Base-by-base conservation (phyloP, 1,140 invertebrate genomes). In the Drosophila bocki region DNA sequence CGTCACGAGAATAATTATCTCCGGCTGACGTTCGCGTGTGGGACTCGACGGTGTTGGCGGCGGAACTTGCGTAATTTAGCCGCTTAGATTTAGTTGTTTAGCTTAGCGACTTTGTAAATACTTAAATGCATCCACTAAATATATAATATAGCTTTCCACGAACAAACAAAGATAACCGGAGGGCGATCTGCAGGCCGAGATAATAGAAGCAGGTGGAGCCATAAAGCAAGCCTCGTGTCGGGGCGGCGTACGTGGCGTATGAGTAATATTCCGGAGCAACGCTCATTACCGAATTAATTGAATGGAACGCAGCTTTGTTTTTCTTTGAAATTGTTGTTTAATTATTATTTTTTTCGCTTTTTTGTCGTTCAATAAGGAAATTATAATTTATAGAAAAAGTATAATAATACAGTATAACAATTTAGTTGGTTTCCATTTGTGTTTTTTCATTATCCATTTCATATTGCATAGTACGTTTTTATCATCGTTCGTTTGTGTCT, bases 341-440 rank as follows among this genome's bases (percentile, higher is more conserved):
- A 91, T 90, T 91, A 85, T 86, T 91, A 76, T 91, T 80, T 82
- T 68, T 83, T 78, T 84, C 78, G 87, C 69, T 72, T 81, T 22
- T 91, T 81, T 85, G 59, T 86, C 88, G 75, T 83, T 91, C 83
- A 88, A 83, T 92, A 90, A 90, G 78, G 85, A 92, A 92, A 92
- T 92, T 82, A 92, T 92, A 92, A 92, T 77, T 91, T 90, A 92
- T 92, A 92, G 91, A 92, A 92, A 92, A 92, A 92, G 91, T 92
- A 92, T 92, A 92, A 92, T 92, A 92, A 91, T 92, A 91, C 91
- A 86, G 91, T 92, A 92, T 92, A 92, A 92, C 91, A 92, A 92
- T 92, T 92, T 90, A 90, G 91, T 92, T 91, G 67, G 63, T 80
- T 82, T 79, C 62, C 54, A 53, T 65, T 75, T 64, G 69, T 51